Base-by-base conservation (phyloP, 2,888 invertebrate species). In the Drosophila planitibia region DNA sequence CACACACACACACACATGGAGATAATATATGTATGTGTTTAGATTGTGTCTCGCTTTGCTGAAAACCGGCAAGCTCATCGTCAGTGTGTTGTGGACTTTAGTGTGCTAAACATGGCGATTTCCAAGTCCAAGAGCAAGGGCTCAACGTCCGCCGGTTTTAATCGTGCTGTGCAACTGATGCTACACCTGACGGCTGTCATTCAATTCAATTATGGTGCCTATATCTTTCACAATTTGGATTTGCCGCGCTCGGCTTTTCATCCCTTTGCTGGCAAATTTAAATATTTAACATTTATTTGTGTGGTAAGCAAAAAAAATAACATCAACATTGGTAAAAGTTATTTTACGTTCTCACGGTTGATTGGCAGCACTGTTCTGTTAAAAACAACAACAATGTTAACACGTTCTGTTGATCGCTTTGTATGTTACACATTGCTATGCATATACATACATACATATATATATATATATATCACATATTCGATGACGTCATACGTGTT, bases 221-320 rank as follows among this genome's bases (percentile, higher is more conserved):
- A 95, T 91, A 96, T 95, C 91, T 96, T 96, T 91, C 95, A 95
- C 92, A 94, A 94, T 90, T 96, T 96, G 33, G 78, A 90, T 22
- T 92, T 96, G 79, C 96, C 96, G 1, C 53, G 58, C 14, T 66
- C 77, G 4, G 78, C 82, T 62, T 77, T 77, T 44, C 73, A 74
- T 70, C 85, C 83, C 9, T 97, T 95, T 91, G 97, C 96, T 70
- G 96, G 96, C 84, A 97, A 97, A 94, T 96, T 97, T 81, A 97
- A 97, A 93, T 97, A 96, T 93, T 94, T 98, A 76, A 98, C 97
- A 30, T 96, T 96, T 90, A 95, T 97, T 94, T 95, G 97, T 94
- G 96, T 96, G 94, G 97, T 97, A 95, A 95, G 90, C 41, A 47
- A 47, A 7, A 25, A 39, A 41, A 12, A 41, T 5, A 5, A 58